Conservation (phyloP, 2,113 vertebrate species). For the Zingel zingel region DNA sequence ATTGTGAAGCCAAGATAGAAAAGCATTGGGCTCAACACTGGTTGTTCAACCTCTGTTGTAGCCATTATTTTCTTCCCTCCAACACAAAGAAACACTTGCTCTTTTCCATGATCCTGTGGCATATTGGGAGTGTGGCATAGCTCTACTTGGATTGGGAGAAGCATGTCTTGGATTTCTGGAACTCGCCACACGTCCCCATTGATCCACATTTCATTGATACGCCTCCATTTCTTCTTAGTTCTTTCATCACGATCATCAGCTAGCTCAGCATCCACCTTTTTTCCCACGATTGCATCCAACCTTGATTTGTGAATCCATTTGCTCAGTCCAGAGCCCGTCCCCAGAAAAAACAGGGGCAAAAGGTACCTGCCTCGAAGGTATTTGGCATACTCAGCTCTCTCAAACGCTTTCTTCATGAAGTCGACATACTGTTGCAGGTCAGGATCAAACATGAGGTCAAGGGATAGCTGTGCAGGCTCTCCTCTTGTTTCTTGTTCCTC, state of each 20-base stretch:
- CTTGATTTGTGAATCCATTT: constrained; percentile 60
- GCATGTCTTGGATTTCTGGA: constrained; percentile 15
- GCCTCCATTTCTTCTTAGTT: rapidly evolving
- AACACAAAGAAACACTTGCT: not conserved
- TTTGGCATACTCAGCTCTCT: constrained; percentile 5
- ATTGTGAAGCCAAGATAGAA: constrained; percentile 73
- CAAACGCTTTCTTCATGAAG: constrained; percentile 29
- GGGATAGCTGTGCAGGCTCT: not conserved
- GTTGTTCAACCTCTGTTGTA: not conserved
- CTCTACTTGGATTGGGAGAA: constrained; percentile 17
- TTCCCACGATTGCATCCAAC: constrained; percentile 33
- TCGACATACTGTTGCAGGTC: not conserved
- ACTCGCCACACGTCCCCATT: constrained; percentile 39
- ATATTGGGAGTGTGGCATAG: rapidly evolving
- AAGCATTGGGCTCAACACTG: rapidly evolving
- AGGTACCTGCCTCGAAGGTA: constrained; percentile 54
- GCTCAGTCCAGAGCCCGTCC: constrained; percentile 48
- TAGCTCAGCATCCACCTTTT: not conserved
- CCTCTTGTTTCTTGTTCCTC: not conserved
- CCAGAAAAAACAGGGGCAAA: constrained; percentile 69
- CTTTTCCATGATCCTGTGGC: not conserved
- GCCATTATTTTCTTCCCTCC: constrained; percentile 10
- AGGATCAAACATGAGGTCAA: not conserved
- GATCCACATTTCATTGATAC: constrained; percentile 29
- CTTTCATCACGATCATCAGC: rapidly evolving